A percentile compares a stretch with the other conserved stretches of the same genome.
Conservation (phyloP, 2,888 invertebrate species). For the Drosophila borealis region DNA sequence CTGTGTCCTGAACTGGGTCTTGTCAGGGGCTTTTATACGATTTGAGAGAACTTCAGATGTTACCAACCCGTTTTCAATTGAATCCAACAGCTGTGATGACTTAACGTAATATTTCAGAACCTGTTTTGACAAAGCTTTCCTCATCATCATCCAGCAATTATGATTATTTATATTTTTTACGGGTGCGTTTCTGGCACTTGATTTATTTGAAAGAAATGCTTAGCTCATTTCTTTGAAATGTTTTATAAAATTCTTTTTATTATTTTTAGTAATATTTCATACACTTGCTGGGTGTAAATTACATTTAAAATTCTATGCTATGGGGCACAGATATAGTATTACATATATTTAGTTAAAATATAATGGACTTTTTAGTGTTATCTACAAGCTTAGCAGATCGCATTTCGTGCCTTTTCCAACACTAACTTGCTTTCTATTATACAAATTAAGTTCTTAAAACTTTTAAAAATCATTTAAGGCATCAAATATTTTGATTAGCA, state of each 20-base stretch:
- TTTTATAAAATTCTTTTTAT: constrained; percentile 53
- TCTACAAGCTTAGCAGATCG: constrained; percentile 46
- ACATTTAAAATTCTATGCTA: constrained; percentile 53
- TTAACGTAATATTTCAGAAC: constrained; percentile 25
- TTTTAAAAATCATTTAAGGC: constrained; percentile 51
- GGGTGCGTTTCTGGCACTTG: constrained; percentile 29
- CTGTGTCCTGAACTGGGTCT: constrained; percentile 56
- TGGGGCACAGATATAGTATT: constrained; percentile 19
- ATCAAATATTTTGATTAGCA: constrained; percentile 50
- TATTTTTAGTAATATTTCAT: constrained; percentile 59
- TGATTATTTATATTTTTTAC: constrained; percentile 48
- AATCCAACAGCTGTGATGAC: constrained; percentile 14
- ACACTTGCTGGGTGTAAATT: constrained; percentile 62
- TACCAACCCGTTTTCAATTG: constrained; percentile 36
- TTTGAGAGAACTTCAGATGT: not conserved
- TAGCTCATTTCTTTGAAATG: constrained; percentile 1
- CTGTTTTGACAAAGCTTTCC: constrained; percentile 56
- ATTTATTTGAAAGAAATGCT: constrained; percentile 19
- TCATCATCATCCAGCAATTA: constrained; percentile 33
- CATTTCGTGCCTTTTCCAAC: constrained; percentile 14
- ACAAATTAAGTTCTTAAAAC: constrained; percentile 27
- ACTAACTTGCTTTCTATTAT: constrained; percentile 15
- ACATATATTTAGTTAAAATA: constrained; percentile 34
- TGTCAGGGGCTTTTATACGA: constrained; percentile 51
- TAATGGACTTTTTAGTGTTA: constrained; percentile 59